These are phyloP conservation scores for Lates japonicus DNA, from an alignment of 2,797 vertebrate species.

Conservation along the genomic window DNA sequence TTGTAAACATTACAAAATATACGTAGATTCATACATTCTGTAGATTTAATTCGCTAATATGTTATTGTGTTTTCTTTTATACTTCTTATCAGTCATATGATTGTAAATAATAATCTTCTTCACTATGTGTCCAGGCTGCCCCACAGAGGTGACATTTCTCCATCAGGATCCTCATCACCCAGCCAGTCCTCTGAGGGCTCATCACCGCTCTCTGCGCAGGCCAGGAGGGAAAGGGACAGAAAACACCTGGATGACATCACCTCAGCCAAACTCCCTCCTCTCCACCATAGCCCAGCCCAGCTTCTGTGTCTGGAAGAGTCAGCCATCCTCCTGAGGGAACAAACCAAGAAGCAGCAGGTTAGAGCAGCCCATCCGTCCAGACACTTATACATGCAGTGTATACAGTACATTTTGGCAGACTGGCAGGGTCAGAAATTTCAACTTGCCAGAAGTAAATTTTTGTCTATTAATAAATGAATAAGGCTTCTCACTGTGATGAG, in stretches of 20 bases:
- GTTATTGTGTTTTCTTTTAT: background rate
- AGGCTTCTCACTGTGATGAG: background rate
- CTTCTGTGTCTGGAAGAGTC: conserved; percentile 92
- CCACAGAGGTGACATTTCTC: conserved; percentile 70
- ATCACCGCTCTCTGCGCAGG: conserved; percentile 81
- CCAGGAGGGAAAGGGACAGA: conserved; percentile 85
- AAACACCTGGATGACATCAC: conserved; percentile 95
- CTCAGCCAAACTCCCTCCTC: conserved; percentile 90
- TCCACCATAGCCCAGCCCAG: conserved; percentile 88
- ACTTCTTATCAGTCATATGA: background rate
- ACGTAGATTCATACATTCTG: too few relatives aligned
- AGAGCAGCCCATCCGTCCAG: conserved; percentile 6
- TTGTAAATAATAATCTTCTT: background rate
- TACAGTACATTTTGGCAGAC: background rate
- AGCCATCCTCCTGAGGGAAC: conserved; percentile 86
- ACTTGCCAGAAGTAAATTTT: background rate
- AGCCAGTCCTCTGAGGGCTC: conserved; percentile 70
- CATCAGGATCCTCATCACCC: conserved; percentile 77
- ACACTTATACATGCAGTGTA: background rate
- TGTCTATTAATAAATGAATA: background rate
- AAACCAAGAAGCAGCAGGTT: conserved; percentile 91
- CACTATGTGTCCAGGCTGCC: conserved; percentile 80
- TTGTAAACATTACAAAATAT: background rate
- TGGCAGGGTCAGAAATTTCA: background rate
- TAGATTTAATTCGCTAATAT: background rate